Base-by-base conservation (phyloP, 2,888 invertebrate genomes). In the Rugalucina vietnamica region DNA sequence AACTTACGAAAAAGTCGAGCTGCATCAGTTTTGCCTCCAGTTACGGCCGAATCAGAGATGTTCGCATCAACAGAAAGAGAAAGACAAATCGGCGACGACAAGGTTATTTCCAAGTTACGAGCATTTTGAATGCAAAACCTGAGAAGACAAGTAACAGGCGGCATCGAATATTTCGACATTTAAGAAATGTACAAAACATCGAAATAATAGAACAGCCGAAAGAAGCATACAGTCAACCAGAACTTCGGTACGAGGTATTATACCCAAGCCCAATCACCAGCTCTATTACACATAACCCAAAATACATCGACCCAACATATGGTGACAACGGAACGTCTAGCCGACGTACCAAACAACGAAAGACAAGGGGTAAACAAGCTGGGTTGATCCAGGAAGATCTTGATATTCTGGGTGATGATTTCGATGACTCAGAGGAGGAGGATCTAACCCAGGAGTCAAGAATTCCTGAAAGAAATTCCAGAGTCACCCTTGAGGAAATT, bases 241-340 rank as follows among this genome's bases (percentile, higher is more conserved):
- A 86, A 39, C 49, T 91, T 4, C 65, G 82, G 24, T 89, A 88
- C 29, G 88, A 91, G 34, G 87, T 90, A 8, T 49, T 82, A 27
- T 86, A 87, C 43, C 90, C 90, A 34, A 79, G 85, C 71, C 88
- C 90, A 12, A 78, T 54, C 1, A 81, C 85, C 34, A 89, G 87
- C 50, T 90, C 88, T 4, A 60, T 90, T 5, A 82, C 88, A 0
- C 90, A 90, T 69, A 88, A 89, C 57, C 76, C 86, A 3, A 89
- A 91, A 79, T 85, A 82, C 32, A 82, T 91, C 27, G 84, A 84
- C 10, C 65, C 65, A 2, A 32, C 27, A 4, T 34, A 34, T 21
- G 34, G 65, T 1, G 32, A 34, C 21, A 70, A 69, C 24, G n/a
- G 34, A 14, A 18, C 2, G 14, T 73, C 50, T 10, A 65, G 65